phyloP scores from a whole-genome alignment of 2,888 invertebrate species.

The Salpingus planirostris region DNA sequence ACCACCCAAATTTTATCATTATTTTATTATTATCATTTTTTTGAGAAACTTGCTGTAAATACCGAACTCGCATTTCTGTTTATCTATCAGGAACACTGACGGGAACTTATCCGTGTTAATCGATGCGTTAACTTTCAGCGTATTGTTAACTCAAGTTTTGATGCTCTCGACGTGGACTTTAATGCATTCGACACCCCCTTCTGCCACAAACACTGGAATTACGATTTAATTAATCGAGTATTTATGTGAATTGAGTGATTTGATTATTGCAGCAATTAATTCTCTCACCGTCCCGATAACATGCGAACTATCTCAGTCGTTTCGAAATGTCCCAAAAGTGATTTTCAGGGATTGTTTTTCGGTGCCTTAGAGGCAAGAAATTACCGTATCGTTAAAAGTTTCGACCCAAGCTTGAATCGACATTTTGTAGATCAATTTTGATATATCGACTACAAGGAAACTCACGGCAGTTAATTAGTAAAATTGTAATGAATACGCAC shows the following conservation, averaged over 20 bases:
- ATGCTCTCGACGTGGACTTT: constrained; percentile 51
- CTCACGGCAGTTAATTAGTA: too few relatives aligned
- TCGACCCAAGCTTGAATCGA: too few relatives aligned
- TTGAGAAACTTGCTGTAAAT: too few relatives aligned
- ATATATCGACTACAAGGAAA: too few relatives aligned
- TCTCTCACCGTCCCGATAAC: constrained; percentile 73
- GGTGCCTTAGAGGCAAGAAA: constrained; percentile 53
- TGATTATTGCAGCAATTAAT: too few relatives aligned
- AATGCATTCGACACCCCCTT: constrained; percentile 71
- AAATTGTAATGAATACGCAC: too few relatives aligned
- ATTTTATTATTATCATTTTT: too few relatives aligned
- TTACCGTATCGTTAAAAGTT: constrained; percentile 48
- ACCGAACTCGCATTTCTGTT: constrained; percentile 49
- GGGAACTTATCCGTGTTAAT: constrained; percentile 46
- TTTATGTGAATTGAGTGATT: too few relatives aligned
- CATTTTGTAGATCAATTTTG: too few relatives aligned
- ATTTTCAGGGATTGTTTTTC: constrained; percentile 56
- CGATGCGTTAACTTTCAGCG: constrained; percentile 46
- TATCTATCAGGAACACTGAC: constrained; percentile 51
- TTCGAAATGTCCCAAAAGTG: constrained; percentile 58
- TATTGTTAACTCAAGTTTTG: constrained; percentile 54
- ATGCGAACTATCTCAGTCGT: constrained; percentile 63
- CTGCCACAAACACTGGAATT: constrained; percentile 66
- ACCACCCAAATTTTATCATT: too few relatives aligned
- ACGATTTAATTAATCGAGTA: too few relatives aligned